Percentiles rank a stretch among this genome's conserved stretches.
phyloP scores from a whole-genome alignment of 2,113 vertebrate genomes.

The Oreocharis arfaki region DNA sequence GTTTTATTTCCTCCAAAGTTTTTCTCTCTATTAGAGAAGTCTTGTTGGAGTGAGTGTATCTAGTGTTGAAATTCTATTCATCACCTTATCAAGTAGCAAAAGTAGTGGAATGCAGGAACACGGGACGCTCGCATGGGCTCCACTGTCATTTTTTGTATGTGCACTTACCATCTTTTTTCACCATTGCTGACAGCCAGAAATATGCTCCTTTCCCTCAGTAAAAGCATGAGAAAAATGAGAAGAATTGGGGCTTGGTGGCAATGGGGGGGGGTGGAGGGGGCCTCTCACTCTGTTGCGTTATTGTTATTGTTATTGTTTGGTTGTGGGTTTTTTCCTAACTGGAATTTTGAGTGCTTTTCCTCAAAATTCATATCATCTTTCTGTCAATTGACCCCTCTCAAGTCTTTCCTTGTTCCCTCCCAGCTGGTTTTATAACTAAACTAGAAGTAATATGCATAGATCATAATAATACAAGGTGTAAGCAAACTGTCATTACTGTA shows the following conservation, averaged over 20 bases:
- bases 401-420: background rate
- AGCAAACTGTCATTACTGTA: background rate
- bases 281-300: background rate
- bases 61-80: background rate
- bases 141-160: background rate
- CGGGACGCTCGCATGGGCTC: background rate
- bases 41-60: background rate
- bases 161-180: background rate
- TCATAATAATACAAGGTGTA: background rate
- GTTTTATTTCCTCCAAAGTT: background rate
- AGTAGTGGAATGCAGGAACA: background rate
- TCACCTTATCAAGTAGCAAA: background rate
- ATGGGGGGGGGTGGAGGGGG: no score
- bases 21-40: background rate
- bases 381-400: background rate
- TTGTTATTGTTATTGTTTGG: background rate
- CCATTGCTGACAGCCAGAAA: background rate
- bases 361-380: background rate
- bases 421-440: background rate
- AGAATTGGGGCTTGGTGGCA: accelerated
- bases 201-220: background rate
- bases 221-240: background rate
- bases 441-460: background rate
- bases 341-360: background rate
- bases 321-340: background rate